A percentile compares a stretch with the other conserved stretches of the same genome.
These are phyloP conservation scores for Paguma larvata DNA, from an alignment of 2,797 vertebrate genomes.

Conservation along the genomic window DNA sequence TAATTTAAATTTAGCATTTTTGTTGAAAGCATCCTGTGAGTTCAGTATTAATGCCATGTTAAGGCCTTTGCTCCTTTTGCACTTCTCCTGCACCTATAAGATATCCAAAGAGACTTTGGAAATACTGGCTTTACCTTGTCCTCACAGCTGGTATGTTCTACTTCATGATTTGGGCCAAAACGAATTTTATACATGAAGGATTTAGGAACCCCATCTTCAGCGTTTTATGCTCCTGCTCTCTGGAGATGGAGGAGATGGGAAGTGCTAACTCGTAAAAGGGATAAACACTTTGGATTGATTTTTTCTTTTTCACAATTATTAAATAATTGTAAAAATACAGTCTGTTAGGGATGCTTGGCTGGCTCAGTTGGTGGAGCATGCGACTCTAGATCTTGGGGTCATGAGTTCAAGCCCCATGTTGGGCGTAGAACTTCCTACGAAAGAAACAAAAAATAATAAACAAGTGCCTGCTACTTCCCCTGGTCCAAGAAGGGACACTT, in stretches of 20 bases:
- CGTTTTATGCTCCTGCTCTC: background rate
- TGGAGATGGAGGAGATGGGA: background rate
- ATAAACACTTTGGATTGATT: background rate
- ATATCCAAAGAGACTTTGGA: background rate
- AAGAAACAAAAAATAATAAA: background rate
- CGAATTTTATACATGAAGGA: background rate
- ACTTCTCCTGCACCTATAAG: background rate
- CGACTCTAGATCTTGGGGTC: background rate
- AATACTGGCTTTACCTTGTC: background rate
- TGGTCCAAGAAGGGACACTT: background rate
- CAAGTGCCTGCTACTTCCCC: background rate
- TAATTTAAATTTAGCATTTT: background rate
- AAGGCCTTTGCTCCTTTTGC: background rate
- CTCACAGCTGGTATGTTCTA: background rate
- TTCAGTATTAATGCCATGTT: rapidly evolving
- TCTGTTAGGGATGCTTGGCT: background rate
- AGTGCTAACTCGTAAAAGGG: background rate
- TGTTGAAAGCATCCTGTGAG: background rate
- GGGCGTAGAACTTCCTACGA: background rate
- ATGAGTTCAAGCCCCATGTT: background rate
- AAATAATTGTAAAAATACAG: background rate
- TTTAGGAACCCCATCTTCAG: background rate
- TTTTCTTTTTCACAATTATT: background rate
- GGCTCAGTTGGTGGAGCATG: background rate
- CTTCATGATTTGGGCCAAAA: background rate